These are phyloP conservation scores for Aphidius gifuensis DNA, from an alignment of 1,140 invertebrate species.

Conservation along the genomic window DNA sequence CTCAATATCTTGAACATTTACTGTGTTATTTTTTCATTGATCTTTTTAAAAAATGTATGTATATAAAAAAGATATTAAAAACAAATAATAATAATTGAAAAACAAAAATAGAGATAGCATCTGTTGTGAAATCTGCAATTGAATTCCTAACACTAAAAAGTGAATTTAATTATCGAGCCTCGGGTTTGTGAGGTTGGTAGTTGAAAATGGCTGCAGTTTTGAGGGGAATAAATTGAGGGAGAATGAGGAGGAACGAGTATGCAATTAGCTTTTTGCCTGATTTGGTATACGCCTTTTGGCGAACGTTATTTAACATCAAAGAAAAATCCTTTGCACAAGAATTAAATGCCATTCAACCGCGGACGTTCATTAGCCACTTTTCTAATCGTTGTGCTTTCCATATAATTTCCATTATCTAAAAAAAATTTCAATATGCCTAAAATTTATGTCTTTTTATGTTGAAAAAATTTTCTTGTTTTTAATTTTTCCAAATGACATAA, in stretches of 20 bases:
- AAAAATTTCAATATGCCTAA: too few species aligned
- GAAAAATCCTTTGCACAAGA: constrained; percentile 41
- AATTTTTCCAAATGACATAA: too few species aligned
- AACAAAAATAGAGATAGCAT: background rate
- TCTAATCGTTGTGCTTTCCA: constrained; percentile 4
- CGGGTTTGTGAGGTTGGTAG: background rate
- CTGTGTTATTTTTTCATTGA: too few species aligned
- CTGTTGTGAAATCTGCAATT: background rate
- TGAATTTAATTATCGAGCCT: constrained; percentile 43
- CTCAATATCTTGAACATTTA: too few species aligned
- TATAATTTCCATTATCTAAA: too few species aligned
- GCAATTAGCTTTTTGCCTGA: constrained; percentile 49
- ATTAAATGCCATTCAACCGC: constrained; percentile 50
- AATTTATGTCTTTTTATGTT: too few species aligned
- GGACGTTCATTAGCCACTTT: constrained; percentile 41
- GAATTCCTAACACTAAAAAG: constrained; percentile 33
- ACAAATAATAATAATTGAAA: too few species aligned
- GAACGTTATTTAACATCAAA: constrained; percentile 25
- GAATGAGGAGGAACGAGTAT: constrained; percentile 21
- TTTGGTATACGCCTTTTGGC: constrained; percentile 21
- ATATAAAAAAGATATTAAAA: too few species aligned
- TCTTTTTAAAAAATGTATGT: too few species aligned
- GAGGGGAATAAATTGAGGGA: background rate
- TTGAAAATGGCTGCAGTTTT: background rate
- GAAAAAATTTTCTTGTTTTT: too few species aligned